Evolutionary conservation across 2,113 vertebrate species (phyloP).

Genomic region (Megalops atlanticus): DNA sequence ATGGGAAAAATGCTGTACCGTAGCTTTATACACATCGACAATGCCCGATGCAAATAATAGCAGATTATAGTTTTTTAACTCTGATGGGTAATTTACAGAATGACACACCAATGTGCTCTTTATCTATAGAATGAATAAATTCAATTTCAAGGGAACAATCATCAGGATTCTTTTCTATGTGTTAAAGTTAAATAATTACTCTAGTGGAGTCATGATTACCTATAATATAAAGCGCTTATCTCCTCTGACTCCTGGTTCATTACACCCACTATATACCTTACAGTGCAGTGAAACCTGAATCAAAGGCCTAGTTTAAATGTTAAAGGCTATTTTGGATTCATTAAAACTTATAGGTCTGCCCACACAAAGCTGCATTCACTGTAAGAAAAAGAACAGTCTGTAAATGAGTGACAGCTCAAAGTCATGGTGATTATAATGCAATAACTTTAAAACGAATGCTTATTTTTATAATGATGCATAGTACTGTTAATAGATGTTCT

Average conservation of each 20-base stretch:
- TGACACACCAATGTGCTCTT: constrained; percentile 11
- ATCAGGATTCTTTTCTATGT: constrained; percentile 51
- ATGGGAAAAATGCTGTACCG: no score
- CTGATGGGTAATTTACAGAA: constrained; percentile 37
- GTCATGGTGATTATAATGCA: background rate
- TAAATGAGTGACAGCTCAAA: background rate
- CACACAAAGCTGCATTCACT: constrained; percentile 73
- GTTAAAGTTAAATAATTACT: constrained; percentile 64
- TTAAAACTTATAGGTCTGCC: constrained; percentile 68
- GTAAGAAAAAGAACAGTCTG: constrained; percentile 44
- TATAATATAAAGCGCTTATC: constrained; percentile 75
- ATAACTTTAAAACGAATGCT: background rate
- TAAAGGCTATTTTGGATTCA: constrained; percentile 77
- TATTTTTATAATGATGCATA: background rate
- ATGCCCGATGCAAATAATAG: constrained; percentile 47
- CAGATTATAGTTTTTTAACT: constrained; percentile 27
- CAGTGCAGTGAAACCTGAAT: constrained; percentile 75
- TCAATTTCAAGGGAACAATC: constrained; percentile 58
- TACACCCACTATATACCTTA: constrained; percentile 77
- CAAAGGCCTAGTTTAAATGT: constrained; percentile 69
- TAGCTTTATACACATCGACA: constrained; percentile 6
- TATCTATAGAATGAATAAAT: constrained; percentile 31
- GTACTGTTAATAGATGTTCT: background rate
- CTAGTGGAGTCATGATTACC: constrained; percentile 71
- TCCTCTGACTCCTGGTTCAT: constrained; percentile 67